A percentile compares a stretch with the other conserved stretches of the same genome.
Evolutionary conservation across 2,113 vertebrate genomes (phyloP).

Genomic region (Ameiurus melas): DNA sequence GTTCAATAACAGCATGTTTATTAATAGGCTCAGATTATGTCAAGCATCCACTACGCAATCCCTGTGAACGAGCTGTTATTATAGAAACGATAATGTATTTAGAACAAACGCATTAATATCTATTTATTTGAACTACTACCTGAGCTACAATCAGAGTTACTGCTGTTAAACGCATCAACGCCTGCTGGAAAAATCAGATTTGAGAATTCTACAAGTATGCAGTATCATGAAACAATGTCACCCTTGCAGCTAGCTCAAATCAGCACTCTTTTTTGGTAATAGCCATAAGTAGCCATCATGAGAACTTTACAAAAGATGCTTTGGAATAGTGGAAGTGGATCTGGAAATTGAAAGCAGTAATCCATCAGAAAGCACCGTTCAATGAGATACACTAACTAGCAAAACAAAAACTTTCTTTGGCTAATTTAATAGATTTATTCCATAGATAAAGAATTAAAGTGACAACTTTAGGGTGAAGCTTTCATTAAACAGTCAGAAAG

Average conservation of each 20-base stretch:
- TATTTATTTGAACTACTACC: too few species aligned
- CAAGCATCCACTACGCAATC: neutral
- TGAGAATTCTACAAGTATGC: neutral
- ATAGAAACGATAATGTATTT: neutral
- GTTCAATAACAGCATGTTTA: neutral
- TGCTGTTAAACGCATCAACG: neutral
- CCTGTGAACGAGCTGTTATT: neutral
- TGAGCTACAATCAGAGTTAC: neutral
- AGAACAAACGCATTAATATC: neutral
- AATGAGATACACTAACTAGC: neutral
- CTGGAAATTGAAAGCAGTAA: neutral
- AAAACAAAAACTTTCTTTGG: neutral
- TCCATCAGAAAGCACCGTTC: neutral
- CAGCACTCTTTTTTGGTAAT: neutral
- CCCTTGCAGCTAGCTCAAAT: neutral
- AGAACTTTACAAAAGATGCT: neutral
- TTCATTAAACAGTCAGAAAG: constrained; percentile 16
- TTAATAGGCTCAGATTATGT: neutral
- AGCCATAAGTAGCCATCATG: neutral
- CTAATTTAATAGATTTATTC: neutral
- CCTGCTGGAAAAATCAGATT: neutral
- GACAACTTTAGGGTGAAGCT: neutral
- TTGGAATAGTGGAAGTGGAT: neutral
- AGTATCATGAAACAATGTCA: neutral
- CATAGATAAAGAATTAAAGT: neutral